phyloP scores from a whole-genome alignment of 2,888 invertebrate species.

The Drosophila sordidula region DNA sequence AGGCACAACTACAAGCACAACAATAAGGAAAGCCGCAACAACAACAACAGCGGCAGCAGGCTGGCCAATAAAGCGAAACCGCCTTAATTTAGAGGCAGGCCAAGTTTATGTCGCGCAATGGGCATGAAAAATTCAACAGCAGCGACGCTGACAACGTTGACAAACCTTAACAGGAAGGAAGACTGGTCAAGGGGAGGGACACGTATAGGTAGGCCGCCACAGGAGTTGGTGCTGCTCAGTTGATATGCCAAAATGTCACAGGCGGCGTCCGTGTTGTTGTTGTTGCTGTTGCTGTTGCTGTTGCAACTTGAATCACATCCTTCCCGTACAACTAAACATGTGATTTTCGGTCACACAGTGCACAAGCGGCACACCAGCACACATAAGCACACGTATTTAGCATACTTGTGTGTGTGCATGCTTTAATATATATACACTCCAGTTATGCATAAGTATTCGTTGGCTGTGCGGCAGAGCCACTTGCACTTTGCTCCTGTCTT shows the following conservation, averaged over 20 bases:
- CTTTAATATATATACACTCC: not conserved
- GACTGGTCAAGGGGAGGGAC: not conserved
- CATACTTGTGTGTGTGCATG: not conserved
- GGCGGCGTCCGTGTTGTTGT: slow-evolving; percentile 27
- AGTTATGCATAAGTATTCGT: slow-evolving; percentile 21
- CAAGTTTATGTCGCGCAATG: slow-evolving; percentile 74
- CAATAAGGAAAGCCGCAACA: slow-evolving; percentile 25
- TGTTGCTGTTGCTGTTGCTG: slow-evolving; percentile 46
- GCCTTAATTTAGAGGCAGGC: slow-evolving; percentile 69
- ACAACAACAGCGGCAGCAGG: slow-evolving; percentile 27
- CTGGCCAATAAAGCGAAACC: slow-evolving; percentile 71
- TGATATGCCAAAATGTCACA: slow-evolving; percentile 65
- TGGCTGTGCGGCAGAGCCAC: slow-evolving; percentile 13
- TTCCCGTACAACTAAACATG: slow-evolving; percentile 83
- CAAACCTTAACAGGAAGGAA: slow-evolving; percentile 22
- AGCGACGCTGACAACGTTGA: slow-evolving; percentile 58
- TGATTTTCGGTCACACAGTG: slow-evolving; percentile 80
- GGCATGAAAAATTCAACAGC: slow-evolving; percentile 77
- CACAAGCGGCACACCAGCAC: slow-evolving; percentile 42
- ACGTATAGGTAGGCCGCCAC: slow-evolving; percentile 6
- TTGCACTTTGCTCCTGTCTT: slow-evolving; percentile 73
- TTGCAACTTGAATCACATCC: slow-evolving; percentile 84
- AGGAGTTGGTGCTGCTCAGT: slow-evolving; percentile 24
- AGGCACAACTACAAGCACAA: slow-evolving; percentile 25
- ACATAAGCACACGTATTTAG: slow-evolving; percentile 22